Evolutionary conservation across 2,888 invertebrate genomes (phyloP).

Genomic region (Monoplex corrugatus): DNA sequence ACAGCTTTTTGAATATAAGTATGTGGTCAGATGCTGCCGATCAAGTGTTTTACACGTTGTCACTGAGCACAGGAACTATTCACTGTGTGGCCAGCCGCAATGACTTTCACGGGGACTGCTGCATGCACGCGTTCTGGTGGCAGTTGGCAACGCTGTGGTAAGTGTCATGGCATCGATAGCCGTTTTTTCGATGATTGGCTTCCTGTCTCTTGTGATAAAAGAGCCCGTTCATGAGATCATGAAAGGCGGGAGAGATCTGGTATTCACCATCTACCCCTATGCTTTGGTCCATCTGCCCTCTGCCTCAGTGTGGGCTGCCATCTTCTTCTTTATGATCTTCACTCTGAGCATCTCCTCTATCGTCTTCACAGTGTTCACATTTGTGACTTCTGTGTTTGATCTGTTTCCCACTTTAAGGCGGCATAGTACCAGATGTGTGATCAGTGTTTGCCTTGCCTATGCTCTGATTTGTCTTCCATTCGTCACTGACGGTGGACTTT

Average conservation of each 20-base stretch:
- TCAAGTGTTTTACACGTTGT: not conserved
- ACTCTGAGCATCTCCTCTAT: not conserved
- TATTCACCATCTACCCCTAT: not conserved
- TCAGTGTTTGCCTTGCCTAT: not conserved
- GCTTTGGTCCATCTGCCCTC: not conserved
- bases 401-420: not conserved
- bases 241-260: not conserved
- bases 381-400: not conserved
- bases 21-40: not conserved
- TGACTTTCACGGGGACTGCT: not conserved
- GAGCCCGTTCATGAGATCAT: not conserved
- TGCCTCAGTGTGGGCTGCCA: not conserved
- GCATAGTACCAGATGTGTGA: not conserved
- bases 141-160: not conserved
- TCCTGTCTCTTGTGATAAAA: not conserved
- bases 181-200: not conserved
- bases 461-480: not conserved
- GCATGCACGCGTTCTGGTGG: not conserved
- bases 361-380: not conserved
- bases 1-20: not conserved
- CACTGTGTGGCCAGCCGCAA: slow-evolving; percentile 13
- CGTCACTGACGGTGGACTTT: not conserved
- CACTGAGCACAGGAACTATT: not conserved
- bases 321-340: slow-evolving; percentile 13
- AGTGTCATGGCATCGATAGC: not conserved